Evolutionary conservation across 1,140 invertebrate genomes (phyloP).

Genomic region (Aplysia californica): DNA sequence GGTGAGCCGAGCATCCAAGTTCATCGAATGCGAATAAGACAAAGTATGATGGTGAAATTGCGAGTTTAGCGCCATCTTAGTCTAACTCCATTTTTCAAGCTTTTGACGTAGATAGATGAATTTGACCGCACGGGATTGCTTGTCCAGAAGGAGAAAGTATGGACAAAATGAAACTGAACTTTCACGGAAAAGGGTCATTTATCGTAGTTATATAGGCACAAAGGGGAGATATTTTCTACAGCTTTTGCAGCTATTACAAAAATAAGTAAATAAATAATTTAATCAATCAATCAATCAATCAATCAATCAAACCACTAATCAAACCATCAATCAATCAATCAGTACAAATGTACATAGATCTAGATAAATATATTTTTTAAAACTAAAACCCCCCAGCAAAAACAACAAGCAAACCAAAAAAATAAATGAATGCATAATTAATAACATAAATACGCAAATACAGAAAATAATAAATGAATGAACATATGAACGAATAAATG

Average conservation of each 20-base stretch:
- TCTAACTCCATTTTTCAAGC: too few species aligned
- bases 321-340: too few species aligned
- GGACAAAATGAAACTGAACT: too few species aligned
- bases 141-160: too few species aligned
- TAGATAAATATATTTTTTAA: not conserved
- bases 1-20: not conserved
- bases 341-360: not conserved
- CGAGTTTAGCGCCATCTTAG: too few species aligned
- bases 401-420: not conserved
- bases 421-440: not conserved
- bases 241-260: not conserved
- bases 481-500: not conserved
- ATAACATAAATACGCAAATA: not conserved
- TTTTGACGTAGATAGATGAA: too few species aligned
- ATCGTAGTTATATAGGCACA: not conserved
- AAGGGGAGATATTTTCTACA: not conserved
- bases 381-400: not conserved
- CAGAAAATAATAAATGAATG: not conserved
- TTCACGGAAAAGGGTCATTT: not conserved
- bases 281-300: too few species aligned
- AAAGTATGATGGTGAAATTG: too few species aligned
- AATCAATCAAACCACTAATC: too few species aligned
- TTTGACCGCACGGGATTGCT: too few species aligned
- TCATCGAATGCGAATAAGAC: too few species aligned
- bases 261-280: not conserved